phyloP scores from a whole-genome alignment of 30 jellyfish, hydroid and myxozoan species.

The Rhopilema esculentum region DNA sequence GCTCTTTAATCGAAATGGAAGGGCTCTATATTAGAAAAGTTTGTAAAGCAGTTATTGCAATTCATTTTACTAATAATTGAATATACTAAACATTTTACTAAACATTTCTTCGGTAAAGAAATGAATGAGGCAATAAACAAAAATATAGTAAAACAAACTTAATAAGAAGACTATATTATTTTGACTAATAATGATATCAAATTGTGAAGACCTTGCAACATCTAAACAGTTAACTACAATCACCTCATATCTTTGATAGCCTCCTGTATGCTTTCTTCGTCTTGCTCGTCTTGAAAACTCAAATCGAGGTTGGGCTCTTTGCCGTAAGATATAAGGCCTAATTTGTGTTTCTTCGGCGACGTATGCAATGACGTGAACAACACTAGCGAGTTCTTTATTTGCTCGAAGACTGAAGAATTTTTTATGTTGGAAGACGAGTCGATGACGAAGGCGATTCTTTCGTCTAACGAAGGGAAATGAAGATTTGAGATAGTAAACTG shows the following conservation, averaged over 20 bases:
- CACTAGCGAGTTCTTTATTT: conserved; percentile 18
- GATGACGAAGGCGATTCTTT: conserved; percentile 47
- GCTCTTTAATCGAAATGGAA: no score
- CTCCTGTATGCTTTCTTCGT: conserved; percentile 22
- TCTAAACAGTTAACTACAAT: background rate
- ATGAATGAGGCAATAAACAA: no score
- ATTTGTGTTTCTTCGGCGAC: conserved; percentile 46
- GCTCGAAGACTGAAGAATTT: conserved; percentile 34
- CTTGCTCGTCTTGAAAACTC: conserved; percentile 46
- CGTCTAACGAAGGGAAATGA: conserved; percentile 7
- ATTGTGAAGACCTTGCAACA: background rate
- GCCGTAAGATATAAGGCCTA: conserved; percentile 54
- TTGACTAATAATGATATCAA: no score
- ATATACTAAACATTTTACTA: no score
- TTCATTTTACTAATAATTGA: no score
- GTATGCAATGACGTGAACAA: conserved; percentile 44
- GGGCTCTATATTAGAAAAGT: no score
- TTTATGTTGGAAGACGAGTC: conserved; percentile 56
- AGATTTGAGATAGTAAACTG: background rate
- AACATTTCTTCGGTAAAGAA: no score
- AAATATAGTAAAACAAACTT: no score
- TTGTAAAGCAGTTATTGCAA: no score
- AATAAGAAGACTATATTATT: no score
- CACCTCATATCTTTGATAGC: conserved; percentile 48
- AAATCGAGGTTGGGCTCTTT: conserved; percentile 58